Conservation (phyloP, 2,888 invertebrate genomes). For the Latrodectus hesperus region DNA sequence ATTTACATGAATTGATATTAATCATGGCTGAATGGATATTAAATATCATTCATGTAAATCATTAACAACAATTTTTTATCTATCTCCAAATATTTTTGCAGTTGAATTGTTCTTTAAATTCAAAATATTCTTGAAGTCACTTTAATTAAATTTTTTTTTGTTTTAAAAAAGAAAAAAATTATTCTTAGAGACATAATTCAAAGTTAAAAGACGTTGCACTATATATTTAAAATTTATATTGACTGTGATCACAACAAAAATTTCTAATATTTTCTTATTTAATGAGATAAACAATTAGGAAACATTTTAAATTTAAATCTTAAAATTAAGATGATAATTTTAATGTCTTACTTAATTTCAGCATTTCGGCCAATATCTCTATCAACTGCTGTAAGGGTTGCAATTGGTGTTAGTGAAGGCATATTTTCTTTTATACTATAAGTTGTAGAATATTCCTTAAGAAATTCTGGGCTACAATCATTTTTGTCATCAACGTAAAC, state of each 20-base stretch:
- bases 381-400: constrained; percentile 86
- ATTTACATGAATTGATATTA: too few relatives aligned
- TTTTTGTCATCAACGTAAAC: constrained; percentile 95
- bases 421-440: constrained; percentile 86
- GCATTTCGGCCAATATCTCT: constrained; percentile 89
- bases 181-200: too few relatives aligned
- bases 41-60: too few relatives aligned
- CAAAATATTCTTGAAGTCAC: too few relatives aligned
- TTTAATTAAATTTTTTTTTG: too few relatives aligned
- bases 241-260: neutral
- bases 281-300: neutral
- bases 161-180: too few relatives aligned
- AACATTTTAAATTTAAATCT: neutral
- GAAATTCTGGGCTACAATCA: constrained; percentile 93
- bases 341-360: constrained; percentile 81
- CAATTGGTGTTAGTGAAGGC: constrained; percentile 84
- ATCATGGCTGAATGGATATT: too few relatives aligned
- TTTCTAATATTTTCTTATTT: neutral
- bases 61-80: too few relatives aligned
- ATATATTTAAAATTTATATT: too few relatives aligned
- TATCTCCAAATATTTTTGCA: too few relatives aligned
- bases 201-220: too few relatives aligned
- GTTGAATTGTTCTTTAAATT: too few relatives aligned
- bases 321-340: neutral
- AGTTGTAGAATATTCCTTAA: constrained; percentile 84